A percentile compares a stretch with the other conserved stretches of the same genome.
Conservation (phyloP, 2,888 invertebrate genomes). For the Luperina nickerlii region DNA sequence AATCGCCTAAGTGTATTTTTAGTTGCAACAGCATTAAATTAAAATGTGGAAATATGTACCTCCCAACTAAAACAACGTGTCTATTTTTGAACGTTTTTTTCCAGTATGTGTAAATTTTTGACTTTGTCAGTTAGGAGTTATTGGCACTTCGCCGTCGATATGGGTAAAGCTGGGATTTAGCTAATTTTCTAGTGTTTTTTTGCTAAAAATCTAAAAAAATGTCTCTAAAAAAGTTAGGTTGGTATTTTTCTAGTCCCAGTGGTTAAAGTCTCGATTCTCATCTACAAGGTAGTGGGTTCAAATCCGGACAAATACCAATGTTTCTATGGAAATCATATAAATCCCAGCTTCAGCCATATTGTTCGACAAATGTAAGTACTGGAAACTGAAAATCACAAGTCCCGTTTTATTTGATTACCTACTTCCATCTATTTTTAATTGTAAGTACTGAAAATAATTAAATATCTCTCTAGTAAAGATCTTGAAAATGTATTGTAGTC, state of each 20-base stretch:
- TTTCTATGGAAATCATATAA: neutral
- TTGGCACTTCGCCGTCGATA: too few relatives aligned
- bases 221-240: too few relatives aligned
- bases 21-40: too few relatives aligned
- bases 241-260: neutral
- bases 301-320: too few relatives aligned
- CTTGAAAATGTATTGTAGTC: neutral
- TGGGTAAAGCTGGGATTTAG: neutral
- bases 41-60: too few relatives aligned
- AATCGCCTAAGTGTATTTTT: too few relatives aligned
- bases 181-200: neutral
- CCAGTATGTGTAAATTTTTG: too few relatives aligned
- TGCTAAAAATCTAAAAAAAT: neutral
- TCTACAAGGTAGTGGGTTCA: too few relatives aligned
- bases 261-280: neutral
- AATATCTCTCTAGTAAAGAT: conserved; percentile 2
- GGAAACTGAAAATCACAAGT: neutral
- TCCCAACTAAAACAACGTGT: too few relatives aligned
- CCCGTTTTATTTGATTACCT: neutral
- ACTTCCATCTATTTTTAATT: neutral
- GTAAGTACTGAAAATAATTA: neutral
- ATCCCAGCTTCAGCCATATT: neutral
- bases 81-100: too few relatives aligned
- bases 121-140: too few relatives aligned
- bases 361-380: neutral